phyloP scores from a whole-genome alignment of 2,113 vertebrate genomes.

The Esox niger region DNA sequence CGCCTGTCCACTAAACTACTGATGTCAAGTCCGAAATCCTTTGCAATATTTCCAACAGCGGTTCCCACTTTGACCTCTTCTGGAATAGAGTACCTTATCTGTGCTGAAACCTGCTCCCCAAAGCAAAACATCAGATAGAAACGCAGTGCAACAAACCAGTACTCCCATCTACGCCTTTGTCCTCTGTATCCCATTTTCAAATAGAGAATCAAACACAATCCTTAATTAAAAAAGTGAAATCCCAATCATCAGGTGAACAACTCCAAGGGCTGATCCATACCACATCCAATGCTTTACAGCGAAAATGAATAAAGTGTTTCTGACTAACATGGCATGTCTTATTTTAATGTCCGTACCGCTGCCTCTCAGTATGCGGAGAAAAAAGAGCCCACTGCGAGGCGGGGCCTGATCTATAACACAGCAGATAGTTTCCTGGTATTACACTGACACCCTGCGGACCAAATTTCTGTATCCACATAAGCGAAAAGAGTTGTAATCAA shows the following conservation, averaged over 20 bases:
- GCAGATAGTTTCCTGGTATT: neutral
- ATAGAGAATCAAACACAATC: no score
- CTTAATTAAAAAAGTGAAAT: neutral
- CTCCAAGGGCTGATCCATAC: no score
- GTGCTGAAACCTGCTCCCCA: neutral
- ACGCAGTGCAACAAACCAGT: slow-evolving; percentile 10
- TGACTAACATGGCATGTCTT: no score
- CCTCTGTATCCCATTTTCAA: slow-evolving; percentile 4
- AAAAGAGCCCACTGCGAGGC: neutral
- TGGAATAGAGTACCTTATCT: slow-evolving; percentile 32
- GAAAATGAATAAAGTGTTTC: no score
- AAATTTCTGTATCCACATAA: neutral
- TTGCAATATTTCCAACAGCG: slow-evolving; percentile 52
- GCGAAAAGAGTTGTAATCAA: no score
- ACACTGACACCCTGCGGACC: slow-evolving; percentile 4
- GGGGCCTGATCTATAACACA: neutral
- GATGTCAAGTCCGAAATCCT: slow-evolving; percentile 45
- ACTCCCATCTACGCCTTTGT: slow-evolving; percentile 1
- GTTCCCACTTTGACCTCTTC: slow-evolving; percentile 56
- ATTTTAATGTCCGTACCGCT: neutral
- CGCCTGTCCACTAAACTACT: slow-evolving; percentile 32
- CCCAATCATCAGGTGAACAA: neutral
- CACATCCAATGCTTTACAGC: no score
- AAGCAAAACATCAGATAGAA: slow-evolving; percentile 4
- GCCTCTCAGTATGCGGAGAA: no score